Evolutionary conservation across 2,797 vertebrate species (phyloP).

Genomic region (Myiothlypis chrysogaster): DNA sequence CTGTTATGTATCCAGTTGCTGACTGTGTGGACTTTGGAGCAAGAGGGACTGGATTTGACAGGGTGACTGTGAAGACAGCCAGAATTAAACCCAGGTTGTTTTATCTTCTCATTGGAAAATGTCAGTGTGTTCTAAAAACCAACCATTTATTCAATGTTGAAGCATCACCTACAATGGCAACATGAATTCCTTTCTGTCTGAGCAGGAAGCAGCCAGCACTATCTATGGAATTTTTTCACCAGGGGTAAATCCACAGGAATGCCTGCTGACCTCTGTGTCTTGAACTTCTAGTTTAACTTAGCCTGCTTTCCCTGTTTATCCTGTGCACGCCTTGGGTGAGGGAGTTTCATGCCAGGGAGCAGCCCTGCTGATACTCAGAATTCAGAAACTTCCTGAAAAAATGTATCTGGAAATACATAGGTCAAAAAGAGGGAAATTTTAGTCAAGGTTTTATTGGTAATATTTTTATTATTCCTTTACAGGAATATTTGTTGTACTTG

Average conservation of each 20-base stretch:
- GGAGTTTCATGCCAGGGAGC: not conserved
- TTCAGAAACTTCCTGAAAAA: not conserved
- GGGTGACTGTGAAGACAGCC: not conserved
- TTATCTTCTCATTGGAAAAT: not conserved
- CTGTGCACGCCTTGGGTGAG: not conserved
- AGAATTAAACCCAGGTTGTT: not conserved
- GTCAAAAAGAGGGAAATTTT: not conserved
- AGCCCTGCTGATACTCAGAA: not conserved
- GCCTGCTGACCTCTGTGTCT: not conserved
- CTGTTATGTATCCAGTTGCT: not conserved
- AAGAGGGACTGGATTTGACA: not conserved
- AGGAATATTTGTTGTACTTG: not conserved
- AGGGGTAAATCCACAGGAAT: not conserved
- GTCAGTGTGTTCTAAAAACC: not conserved
- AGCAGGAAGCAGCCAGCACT: not conserved
- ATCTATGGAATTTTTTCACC: not conserved
- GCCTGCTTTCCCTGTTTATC: not conserved
- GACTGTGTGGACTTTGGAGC: not conserved
- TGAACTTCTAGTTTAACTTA: not conserved
- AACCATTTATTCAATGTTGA: not conserved
- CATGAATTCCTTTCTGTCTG: not conserved
- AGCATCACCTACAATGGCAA: not conserved
- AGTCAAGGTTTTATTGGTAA: not conserved
- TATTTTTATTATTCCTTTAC: not conserved
- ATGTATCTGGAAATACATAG: accelerated